phyloP scores from a whole-genome alignment of 2,113 vertebrate species.

The Lasiurus borealis region DNA sequence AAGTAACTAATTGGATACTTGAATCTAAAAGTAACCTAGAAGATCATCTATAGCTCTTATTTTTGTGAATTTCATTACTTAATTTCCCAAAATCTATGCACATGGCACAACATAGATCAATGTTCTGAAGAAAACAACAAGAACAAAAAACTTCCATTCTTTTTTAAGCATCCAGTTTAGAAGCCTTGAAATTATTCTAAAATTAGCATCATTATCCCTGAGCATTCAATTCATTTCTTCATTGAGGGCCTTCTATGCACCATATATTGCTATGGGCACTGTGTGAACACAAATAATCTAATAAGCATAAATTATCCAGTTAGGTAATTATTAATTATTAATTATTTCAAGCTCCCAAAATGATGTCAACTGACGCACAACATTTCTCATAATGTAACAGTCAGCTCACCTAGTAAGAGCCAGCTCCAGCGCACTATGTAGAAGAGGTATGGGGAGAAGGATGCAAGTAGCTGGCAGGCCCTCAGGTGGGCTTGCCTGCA shows the following conservation, averaged over 20 bases:
- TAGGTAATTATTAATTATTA: background rate
- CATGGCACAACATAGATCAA: background rate
- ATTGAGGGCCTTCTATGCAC: too few species aligned
- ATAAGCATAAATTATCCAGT: background rate
- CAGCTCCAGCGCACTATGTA: background rate
- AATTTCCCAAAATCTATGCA: background rate
- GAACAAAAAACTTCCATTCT: background rate
- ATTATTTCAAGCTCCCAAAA: background rate
- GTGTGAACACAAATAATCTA: background rate
- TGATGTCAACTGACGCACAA: background rate
- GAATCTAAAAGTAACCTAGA: background rate
- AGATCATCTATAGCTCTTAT: background rate
- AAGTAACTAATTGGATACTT: background rate
- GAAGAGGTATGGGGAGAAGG: background rate
- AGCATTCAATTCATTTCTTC: background rate
- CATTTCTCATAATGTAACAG: background rate
- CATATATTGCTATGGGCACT: background rate
- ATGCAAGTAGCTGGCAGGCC: too few species aligned
- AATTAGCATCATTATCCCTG: background rate
- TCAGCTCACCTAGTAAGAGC: background rate
- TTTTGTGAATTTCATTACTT: background rate
- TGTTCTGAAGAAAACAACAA: background rate
- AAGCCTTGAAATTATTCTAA: background rate
- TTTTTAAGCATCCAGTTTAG: too few species aligned
- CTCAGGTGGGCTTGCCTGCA: accelerated